These are phyloP conservation scores for Nylanderia fulva DNA, from an alignment of 1,140 invertebrate genomes.

Conservation along the genomic window DNA sequence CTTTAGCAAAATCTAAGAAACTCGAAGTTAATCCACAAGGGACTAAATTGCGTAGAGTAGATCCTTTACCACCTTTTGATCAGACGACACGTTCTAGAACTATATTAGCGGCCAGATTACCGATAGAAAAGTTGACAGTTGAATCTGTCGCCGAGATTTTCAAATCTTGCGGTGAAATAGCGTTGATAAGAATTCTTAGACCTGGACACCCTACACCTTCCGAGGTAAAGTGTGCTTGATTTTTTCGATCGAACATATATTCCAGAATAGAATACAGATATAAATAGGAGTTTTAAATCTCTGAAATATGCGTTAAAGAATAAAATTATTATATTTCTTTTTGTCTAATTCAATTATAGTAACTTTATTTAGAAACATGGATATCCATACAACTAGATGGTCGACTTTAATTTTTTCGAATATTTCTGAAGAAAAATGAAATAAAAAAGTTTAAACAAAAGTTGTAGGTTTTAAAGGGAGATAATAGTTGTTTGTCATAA, in stretches of 20 bases:
- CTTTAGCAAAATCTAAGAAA: constrained; percentile 91
- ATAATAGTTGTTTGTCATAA: constrained; percentile 22
- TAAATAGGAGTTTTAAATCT: background rate
- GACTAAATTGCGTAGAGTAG: constrained; percentile 94
- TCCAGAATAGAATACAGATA: background rate
- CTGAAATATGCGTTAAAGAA: too few relatives aligned
- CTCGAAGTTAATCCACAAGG: constrained; percentile 96
- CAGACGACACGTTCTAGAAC: constrained; percentile 96
- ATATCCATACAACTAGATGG: too few relatives aligned
- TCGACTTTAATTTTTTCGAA: too few relatives aligned
- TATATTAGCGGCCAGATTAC: constrained; percentile 94
- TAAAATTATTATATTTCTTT: background rate
- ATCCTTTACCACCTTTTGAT: constrained; percentile 95
- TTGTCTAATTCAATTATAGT: background rate
- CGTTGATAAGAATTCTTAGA: constrained; percentile 93
- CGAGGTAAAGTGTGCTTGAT: constrained; percentile 86
- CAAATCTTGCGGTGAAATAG: constrained; percentile 94
- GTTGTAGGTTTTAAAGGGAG: too few relatives aligned
- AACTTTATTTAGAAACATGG: too few relatives aligned
- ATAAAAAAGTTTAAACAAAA: too few relatives aligned
- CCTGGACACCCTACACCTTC: constrained; percentile 95
- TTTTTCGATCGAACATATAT: background rate
- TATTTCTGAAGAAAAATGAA: too few relatives aligned
- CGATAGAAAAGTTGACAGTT: constrained; percentile 93
- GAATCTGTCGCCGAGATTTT: constrained; percentile 96